Base-by-base conservation (phyloP, 2,888 invertebrate species). In the Stictocephala bisonia region DNA sequence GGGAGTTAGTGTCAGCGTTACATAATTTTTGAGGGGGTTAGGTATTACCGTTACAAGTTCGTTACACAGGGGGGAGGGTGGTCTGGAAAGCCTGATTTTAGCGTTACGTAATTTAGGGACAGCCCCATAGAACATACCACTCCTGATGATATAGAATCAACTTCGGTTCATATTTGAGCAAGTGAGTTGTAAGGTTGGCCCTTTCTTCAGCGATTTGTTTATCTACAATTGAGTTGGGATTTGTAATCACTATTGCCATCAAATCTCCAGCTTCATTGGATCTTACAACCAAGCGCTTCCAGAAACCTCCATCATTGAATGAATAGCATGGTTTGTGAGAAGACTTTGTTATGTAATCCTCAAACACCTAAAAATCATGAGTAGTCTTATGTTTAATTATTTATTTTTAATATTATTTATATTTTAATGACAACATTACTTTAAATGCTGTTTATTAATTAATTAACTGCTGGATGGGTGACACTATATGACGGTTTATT, bases 281-380 rank as follows among this genome's bases (percentile, higher is more conserved):
- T 11, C 88, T 82, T 18, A 88, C 84, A 1, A 85, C 82, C 60
- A 88, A 76, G 79, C 83, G 83, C 75, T 85, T 82, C 88, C 88
- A 89, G 80, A 86, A 82, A 6, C 88, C 88, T 3, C 82, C 81
- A 27, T 82, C 87, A 82, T 95, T 93, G 74, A 90, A 90, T 73
- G 93, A 93, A 81, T 95, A 91, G 82, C 92, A 98, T 0, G 93
- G 92, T 68, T 87, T 82, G 79, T 92, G 86, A 41, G 87, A 84
- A 0, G 93, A 93, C 11, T 86, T 84, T 24, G 90, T 86, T 0
- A 97, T 88, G 83, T 91, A 94, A 22, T 90, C 86, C 87, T 96
- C 90, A 81, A 93, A 83, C 51, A 78, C 76, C 83, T 83, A 64
- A 26, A 31, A 31, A 6, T 9, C 35, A 31, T 31, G 6, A 31